Evolutionary conservation across 2,113 vertebrate genomes (phyloP), one percentile per base, ranked within the genome.

Genomic region (Herpetotheres cachinnans): DNA sequence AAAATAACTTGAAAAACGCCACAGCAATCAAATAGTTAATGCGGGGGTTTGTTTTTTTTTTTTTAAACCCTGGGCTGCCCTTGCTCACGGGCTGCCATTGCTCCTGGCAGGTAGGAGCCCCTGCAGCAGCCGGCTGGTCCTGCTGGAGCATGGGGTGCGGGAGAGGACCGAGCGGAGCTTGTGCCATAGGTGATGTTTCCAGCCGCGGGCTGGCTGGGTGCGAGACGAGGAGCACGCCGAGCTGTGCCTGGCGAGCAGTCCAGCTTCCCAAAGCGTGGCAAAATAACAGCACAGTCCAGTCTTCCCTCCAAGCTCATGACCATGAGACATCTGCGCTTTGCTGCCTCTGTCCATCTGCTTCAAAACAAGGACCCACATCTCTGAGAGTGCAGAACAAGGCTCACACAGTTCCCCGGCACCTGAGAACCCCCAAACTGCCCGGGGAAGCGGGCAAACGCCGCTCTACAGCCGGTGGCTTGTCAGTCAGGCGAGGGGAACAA

Each of bases 261-360:
- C 66, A 78, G 30, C 18, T 92, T 82, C 88, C 65, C 26, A 74
- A 56, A 73, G 36, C 63, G 44, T 0, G 6, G 67, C 24, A 26
- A 63, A 62, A 12, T 9, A 81, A n/a, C 81, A 89, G n/a, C 36
- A 26, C 63, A 38, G 58, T 5, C 44, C 59, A 56, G 26, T 30
- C 61, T 74, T 49, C 61, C n/a, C 46, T 66, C 78, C 70, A 27
- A 54, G 71, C 32, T 36, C 44, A 70, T 0, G 1, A 17, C 49
- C 34, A 4, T 3, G 11, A 87, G 49, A 66, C 0, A 7, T 14
- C 63, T 78, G 50, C 0, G 0, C 12, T 89, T 61, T 22, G 22
- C 72, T 95, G 34, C 59, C 69, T 61, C 49, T 1, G 1, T 47
- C 84, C 38, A 10, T 49, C 65, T 49, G 69, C 69, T 66, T 93